These are phyloP conservation scores for Heteromormyrus szaboi DNA, from an alignment of 2,797 vertebrate genomes.

Conservation along the genomic window DNA sequence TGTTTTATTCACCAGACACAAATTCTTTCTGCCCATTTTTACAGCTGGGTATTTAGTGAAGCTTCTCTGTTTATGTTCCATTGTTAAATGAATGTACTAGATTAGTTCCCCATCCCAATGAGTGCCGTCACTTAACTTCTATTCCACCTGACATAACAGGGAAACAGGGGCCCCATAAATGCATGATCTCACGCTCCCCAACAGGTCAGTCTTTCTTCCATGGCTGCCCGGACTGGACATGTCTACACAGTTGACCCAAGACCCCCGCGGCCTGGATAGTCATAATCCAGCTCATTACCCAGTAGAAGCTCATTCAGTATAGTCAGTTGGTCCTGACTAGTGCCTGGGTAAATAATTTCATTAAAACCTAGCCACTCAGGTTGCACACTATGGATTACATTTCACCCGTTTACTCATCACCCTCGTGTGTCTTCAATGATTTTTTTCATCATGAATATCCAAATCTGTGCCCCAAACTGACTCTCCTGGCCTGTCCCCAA, in stretches of 20 bases:
- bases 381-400: background rate
- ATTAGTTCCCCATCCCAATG: background rate
- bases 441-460: background rate
- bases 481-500: background rate
- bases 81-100: background rate
- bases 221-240: background rate
- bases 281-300: background rate
- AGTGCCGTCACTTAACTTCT: background rate
- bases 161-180: background rate
- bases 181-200: background rate
- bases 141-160: background rate
- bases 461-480: background rate
- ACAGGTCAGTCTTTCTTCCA: background rate
- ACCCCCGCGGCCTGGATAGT: background rate
- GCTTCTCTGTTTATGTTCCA: background rate
- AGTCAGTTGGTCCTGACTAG: background rate
- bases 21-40: background rate
- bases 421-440: background rate
- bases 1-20: background rate
- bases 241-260: background rate
- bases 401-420: background rate
- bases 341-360: background rate
- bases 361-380: background rate
- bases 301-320: background rate
- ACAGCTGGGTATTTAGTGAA: background rate